phyloP scores from a whole-genome alignment of 1,140 invertebrate species.

The Drosophila parabipectinata region DNA sequence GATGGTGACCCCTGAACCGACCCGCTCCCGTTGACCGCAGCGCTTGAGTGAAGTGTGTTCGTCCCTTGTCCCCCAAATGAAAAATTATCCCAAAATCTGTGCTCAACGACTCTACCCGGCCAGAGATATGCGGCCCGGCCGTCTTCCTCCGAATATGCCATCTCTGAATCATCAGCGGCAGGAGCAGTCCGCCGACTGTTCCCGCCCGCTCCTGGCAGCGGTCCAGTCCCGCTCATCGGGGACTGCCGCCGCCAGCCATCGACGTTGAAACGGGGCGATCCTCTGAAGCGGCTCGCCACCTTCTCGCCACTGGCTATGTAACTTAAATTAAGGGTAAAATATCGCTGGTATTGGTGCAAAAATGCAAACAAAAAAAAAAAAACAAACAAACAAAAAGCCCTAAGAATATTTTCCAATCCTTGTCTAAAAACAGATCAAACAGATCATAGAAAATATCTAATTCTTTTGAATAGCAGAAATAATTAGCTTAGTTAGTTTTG shows the following conservation, averaged over 20 bases:
- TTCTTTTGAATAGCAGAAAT: no score
- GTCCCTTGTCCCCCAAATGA: conserved; percentile 22
- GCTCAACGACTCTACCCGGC: conserved; percentile 9
- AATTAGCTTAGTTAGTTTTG: background rate
- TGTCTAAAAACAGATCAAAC: conserved; percentile 7
- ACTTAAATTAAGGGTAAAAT: conserved; percentile 84
- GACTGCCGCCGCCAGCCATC: conserved; percentile 42
- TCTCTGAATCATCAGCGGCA: conserved; percentile 25
- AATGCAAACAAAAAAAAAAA: conserved; percentile 26
- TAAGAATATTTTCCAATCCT: conserved; percentile 24
- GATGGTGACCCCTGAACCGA: conserved; percentile 14
- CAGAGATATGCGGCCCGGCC: conserved; percentile 48
- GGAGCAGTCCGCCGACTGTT: conserved; percentile 28
- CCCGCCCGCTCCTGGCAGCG: conserved; percentile 41
- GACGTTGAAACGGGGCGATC: conserved; percentile 54
- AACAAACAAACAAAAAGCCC: conserved; percentile 35
- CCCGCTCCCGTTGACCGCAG: conserved; percentile 65
- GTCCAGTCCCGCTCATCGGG: conserved; percentile 44
- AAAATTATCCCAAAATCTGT: conserved; percentile 13
- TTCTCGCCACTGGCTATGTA: conserved; percentile 72
- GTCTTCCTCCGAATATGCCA: conserved; percentile 25
- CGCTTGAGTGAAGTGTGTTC: conserved; percentile 53
- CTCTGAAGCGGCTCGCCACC: conserved; percentile 55
- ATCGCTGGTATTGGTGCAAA: conserved; percentile 84
- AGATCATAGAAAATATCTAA: background rate